A percentile compares a stretch with the other conserved stretches of the same genome.
These are phyloP conservation scores for Oxystoma pomonae DNA, from an alignment of 2,888 invertebrate genomes.

Conservation along the genomic window DNA sequence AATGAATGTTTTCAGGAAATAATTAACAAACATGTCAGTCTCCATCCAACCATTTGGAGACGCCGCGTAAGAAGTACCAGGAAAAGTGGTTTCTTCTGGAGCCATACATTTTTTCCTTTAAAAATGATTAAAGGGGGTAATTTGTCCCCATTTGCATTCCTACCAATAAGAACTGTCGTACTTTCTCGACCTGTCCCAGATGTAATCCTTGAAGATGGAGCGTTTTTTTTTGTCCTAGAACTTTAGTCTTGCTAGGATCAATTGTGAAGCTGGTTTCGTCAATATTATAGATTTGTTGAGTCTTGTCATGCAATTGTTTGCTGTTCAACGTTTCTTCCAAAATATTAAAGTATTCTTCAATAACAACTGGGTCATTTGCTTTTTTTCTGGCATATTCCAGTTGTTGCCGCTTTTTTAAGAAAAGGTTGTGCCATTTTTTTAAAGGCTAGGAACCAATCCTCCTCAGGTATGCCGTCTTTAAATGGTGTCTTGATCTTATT, in stretches of 20 bases:
- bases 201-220: constrained; percentile 23
- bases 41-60: constrained; percentile 36
- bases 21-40: constrained; percentile 20
- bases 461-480: constrained; percentile 4
- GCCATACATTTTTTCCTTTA: constrained; percentile 37
- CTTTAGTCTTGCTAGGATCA: constrained; percentile 11
- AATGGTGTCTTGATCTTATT: constrained; percentile 5
- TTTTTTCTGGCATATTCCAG: not conserved
- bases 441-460: constrained; percentile 6
- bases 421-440: constrained; percentile 2
- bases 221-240: constrained; percentile 15
- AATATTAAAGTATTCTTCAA: not conserved
- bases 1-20: constrained; percentile 23
- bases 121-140: constrained; percentile 38
- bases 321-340: not conserved
- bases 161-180: constrained; percentile 32
- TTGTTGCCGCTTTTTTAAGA: not conserved
- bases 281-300: not conserved
- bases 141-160: constrained; percentile 33
- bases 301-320: not conserved
- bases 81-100: constrained; percentile 23
- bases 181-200: constrained; percentile 36
- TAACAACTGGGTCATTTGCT: not conserved
- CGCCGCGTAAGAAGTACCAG: constrained; percentile 32
- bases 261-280: not conserved